Percentiles rank a stretch among this genome's conserved stretches.
These are phyloP conservation scores for Goniozus legneri DNA, from an alignment of 1,140 invertebrate species.

Conservation along the genomic window DNA sequence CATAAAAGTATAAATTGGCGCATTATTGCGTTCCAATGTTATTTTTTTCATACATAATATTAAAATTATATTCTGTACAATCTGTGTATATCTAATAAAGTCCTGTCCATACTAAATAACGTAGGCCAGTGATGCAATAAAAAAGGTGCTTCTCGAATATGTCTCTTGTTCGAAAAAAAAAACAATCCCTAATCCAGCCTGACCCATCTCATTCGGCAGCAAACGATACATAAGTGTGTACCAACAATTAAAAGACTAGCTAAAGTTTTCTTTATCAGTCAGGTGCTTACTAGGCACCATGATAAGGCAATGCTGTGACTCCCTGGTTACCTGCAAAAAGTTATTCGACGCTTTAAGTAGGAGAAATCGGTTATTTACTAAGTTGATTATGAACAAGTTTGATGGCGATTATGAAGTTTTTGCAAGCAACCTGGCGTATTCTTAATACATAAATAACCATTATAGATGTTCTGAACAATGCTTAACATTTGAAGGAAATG, in stretches of 20 bases:
- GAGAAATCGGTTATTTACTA: neutral
- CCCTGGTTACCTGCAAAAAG: slow-evolving; percentile 35
- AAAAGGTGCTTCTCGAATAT: slow-evolving; percentile 18
- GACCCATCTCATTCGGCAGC: too few relatives aligned
- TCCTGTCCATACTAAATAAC: slow-evolving; percentile 19
- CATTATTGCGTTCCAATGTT: too few relatives aligned
- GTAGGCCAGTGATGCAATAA: slow-evolving; percentile 29
- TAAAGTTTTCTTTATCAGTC: slow-evolving; percentile 45
- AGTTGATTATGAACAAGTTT: neutral
- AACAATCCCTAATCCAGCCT: too few relatives aligned
- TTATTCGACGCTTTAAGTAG: slow-evolving; percentile 7
- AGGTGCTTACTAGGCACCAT: slow-evolving; percentile 41
- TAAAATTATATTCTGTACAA: too few relatives aligned
- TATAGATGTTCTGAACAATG: slow-evolving; percentile 17
- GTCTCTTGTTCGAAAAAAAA: too few relatives aligned
- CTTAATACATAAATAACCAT: slow-evolving; percentile 25
- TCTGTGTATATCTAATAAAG: slow-evolving; percentile 23
- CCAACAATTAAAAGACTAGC: slow-evolving; percentile 48
- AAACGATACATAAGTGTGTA: slow-evolving; percentile 34
- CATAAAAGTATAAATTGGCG: too few relatives aligned
- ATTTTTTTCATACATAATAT: too few relatives aligned
- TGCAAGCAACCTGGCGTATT: slow-evolving; percentile 26
- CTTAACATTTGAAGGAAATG: slow-evolving; percentile 14
- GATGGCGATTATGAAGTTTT: slow-evolving; percentile 15
- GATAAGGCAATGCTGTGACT: slow-evolving; percentile 51